Percentiles rank a stretch among this genome's conserved stretches.
These are phyloP conservation scores for Polietes domitor DNA, from an alignment of 2,888 invertebrate genomes.

Conservation along the genomic window DNA sequence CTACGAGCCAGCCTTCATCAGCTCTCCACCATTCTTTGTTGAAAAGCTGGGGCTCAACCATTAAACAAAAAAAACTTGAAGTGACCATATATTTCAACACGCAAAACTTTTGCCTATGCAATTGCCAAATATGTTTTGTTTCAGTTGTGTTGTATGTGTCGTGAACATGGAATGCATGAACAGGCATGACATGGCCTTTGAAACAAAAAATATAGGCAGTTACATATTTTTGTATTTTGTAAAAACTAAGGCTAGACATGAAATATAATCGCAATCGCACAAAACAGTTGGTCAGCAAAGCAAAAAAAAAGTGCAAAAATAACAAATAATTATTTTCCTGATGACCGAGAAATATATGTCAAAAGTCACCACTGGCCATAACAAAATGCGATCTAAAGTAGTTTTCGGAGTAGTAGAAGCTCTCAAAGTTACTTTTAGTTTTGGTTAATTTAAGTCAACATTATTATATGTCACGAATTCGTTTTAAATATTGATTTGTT, in stretches of 20 bases:
- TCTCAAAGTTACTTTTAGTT: too few relatives aligned
- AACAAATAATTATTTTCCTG: conserved; percentile 44
- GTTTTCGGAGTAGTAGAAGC: too few relatives aligned
- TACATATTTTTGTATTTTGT: background rate
- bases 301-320: conserved; percentile 4
- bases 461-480: too few relatives aligned
- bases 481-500: too few relatives aligned
- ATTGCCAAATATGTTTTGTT: conserved; percentile 11
- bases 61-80: background rate
- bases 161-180: conserved; percentile 25
- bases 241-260: conserved; percentile 11
- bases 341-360: conserved; percentile 26
- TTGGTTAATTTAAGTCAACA: too few relatives aligned
- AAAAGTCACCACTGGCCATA: conserved; percentile 1
- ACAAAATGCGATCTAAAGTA: background rate
- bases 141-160: background rate
- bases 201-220: background rate
- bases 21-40: background rate
- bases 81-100: conserved; percentile 11
- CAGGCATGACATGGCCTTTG: conserved; percentile 24
- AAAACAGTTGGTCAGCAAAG: conserved; percentile 2
- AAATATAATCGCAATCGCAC: background rate
- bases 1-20: background rate
- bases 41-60: background rate
- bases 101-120: conserved; percentile 38